Evolutionary conservation across 2,797 vertebrate genomes (phyloP).

Genomic region (Hydrophis major): DNA sequence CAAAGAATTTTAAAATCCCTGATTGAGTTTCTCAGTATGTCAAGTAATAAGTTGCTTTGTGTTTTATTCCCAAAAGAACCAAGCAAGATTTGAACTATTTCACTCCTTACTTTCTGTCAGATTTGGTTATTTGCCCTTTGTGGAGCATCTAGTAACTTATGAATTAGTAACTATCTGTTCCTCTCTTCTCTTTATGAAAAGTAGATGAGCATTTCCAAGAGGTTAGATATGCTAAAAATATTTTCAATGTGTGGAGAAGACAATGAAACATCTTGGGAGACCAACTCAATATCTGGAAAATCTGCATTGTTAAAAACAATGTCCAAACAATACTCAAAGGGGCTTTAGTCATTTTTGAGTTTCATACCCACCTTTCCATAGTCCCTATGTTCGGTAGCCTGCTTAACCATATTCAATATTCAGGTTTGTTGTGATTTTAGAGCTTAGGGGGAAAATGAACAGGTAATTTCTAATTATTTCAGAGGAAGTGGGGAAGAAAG

Average conservation of each 20-base stretch:
- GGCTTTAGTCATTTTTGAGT: not conserved
- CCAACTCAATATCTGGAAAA: not conserved
- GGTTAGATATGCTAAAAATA: not conserved
- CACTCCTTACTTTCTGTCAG: not conserved
- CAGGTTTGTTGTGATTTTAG: not conserved
- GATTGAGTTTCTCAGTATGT: not conserved
- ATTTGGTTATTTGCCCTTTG: constrained; percentile 14
- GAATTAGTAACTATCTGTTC: constrained; percentile 26
- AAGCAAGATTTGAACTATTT: not conserved
- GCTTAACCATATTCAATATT: not conserved
- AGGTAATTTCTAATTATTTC: not conserved
- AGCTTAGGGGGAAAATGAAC: not conserved
- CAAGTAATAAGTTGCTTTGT: not conserved
- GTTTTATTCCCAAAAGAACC: not conserved
- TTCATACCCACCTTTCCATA: not conserved
- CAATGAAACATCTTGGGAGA: constrained; percentile 4
- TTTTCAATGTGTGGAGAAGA: not conserved
- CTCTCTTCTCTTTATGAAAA: not conserved
- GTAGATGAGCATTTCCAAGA: not conserved
- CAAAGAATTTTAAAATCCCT: not conserved
- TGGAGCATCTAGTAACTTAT: constrained; percentile 27
- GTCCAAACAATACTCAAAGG: not conserved
- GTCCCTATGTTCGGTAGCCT: not conserved
- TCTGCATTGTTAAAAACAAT: not conserved
- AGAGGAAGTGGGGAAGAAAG: not conserved